Evolutionary conservation across 2,888 invertebrate species (phyloP).

Genomic region (Eurois occulta): DNA sequence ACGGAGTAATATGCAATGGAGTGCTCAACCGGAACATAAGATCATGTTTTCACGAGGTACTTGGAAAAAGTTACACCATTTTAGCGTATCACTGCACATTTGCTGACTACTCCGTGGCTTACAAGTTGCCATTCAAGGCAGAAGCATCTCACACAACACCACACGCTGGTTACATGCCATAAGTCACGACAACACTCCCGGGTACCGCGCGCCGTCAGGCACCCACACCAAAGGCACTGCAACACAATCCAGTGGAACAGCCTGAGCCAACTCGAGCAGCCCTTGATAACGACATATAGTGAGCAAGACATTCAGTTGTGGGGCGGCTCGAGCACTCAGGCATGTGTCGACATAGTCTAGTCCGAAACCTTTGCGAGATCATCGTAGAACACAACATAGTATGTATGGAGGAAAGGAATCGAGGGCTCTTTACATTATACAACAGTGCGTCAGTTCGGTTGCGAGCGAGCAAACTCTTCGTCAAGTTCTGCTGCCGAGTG

Average conservation of each 20-base stretch:
- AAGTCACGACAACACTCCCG: background rate
- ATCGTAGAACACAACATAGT: slow-evolving; percentile 1
- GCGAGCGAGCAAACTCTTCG: background rate
- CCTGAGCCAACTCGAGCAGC: slow-evolving; percentile 11
- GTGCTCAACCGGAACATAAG: background rate
- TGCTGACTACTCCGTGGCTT: slow-evolving; percentile 21
- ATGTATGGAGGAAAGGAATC: background rate
- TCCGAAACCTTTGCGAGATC: slow-evolving; percentile 7
- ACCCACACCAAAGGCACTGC: slow-evolving; percentile 50
- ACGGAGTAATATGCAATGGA: slow-evolving; percentile 14
- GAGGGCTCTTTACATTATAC: slow-evolving; percentile 13
- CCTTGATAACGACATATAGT: slow-evolving; percentile 55
- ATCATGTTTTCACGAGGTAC: background rate
- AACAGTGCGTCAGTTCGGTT: background rate
- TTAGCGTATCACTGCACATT: slow-evolving; percentile 9
- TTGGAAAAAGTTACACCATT: slow-evolving; percentile 5
- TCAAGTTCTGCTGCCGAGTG: background rate
- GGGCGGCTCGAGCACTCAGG: slow-evolving; percentile 23
- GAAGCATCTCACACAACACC: background rate
- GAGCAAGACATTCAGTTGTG: slow-evolving; percentile 43
- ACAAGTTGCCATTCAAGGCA: slow-evolving; percentile 5
- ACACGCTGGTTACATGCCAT: background rate
- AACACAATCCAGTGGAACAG: slow-evolving; percentile 46
- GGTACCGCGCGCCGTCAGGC: slow-evolving; percentile 2
- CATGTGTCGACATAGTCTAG: slow-evolving; percentile 11